A percentile compares a stretch with the other conserved stretches of the same genome.
phyloP scores from a whole-genome alignment of 2,113 vertebrate genomes.

The Chaenogobius annularis region DNA sequence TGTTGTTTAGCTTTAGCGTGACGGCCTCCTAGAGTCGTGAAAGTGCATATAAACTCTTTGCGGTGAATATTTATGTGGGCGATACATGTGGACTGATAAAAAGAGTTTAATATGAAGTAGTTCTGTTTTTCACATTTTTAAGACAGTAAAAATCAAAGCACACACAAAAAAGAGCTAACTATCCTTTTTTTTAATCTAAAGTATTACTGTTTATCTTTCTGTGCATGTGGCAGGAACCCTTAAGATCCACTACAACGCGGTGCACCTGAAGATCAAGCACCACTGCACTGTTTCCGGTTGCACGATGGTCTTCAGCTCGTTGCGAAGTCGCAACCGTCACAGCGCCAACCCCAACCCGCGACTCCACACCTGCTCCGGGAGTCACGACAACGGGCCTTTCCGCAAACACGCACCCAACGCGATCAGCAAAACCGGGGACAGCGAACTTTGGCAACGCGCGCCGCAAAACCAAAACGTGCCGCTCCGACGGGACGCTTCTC shows the following conservation, averaged over 20 bases:
- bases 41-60: too few relatives aligned
- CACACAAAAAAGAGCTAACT: too few relatives aligned
- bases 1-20: too few relatives aligned
- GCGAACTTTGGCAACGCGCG: background rate
- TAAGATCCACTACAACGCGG: constrained; percentile 97
- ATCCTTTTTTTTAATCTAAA: background rate
- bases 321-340: constrained; percentile 94
- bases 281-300: constrained; percentile 91
- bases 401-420: background rate
- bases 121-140: too few relatives aligned
- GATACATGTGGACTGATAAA: too few relatives aligned
- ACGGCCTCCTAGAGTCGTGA: too few relatives aligned
- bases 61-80: too few relatives aligned
- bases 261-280: constrained; percentile 96
- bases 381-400: background rate
- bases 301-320: constrained; percentile 94
- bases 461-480: background rate
- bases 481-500: background rate
- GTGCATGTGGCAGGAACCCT: constrained; percentile 76
- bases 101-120: too few relatives aligned
- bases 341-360: constrained; percentile 95
- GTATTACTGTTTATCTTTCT: background rate
- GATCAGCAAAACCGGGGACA: background rate
- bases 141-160: too few relatives aligned
- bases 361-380: constrained; percentile 54